Evolutionary conservation across 1,140 invertebrate genomes (phyloP), one percentile per base, ranked within the genome.

Genomic region (Hycleus cichorii): DNA sequence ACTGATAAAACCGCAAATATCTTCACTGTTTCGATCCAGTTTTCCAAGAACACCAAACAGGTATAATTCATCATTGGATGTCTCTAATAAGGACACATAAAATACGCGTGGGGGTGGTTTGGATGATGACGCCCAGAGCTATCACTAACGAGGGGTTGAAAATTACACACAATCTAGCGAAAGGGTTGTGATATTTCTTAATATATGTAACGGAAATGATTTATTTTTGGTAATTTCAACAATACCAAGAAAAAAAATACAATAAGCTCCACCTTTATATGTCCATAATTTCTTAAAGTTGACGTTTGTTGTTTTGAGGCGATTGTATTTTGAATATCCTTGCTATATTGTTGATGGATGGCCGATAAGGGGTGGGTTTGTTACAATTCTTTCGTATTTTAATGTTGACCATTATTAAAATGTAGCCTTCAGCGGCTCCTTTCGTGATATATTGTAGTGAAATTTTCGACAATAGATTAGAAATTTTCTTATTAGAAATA

Each of bases 101-200:
- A 27, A 57, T 42, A 45, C 39, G 25, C 56, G 32, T 7, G 32
- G 32, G 32, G 32, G 32, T 32, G 32, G 32, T 32, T 18, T 18
- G 18, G 18, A 18, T 18, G 18, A 18, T 32, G 32, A 32, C 57
- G 60, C 63, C 60, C 44, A n/a, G 26, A 55, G 60, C 46, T 47
- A 39, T 40, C 55, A 50, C 60, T 65, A 65, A 65, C 64, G 64
- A 65, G 64, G 64, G 64, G 64, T 51, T 63, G 60, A 65, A 65
- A 60, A 32, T 7, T 32, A 32, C 7, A 32, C 32, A 32, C 32
- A 32, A 5, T 5, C 7, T 32, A 32, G 32, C 4, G 32, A 32
- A 32, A 32, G 32, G 32, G 32, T 32, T 5, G 49, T 38, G 57
- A 50, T 59, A 56, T 44, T 51, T 56, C 54, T 49, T 50, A 44